Base-by-base conservation (phyloP, 2,888 invertebrate species). In the Glaucopsyche alexis region DNA sequence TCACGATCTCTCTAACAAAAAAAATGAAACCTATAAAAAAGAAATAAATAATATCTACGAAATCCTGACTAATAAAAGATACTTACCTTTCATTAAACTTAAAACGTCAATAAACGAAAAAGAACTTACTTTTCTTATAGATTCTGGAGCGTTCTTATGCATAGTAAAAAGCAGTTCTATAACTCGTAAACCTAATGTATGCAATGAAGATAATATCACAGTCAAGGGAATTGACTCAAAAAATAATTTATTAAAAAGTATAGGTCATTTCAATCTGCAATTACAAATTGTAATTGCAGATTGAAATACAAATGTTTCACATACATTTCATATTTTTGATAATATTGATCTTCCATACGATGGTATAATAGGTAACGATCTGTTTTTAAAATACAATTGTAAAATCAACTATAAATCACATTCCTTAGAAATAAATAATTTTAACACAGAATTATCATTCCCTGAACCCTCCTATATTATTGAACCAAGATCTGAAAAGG, bases 381-480 rank as follows among this genome's bases (percentile, higher is more conserved):
- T 69, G 14, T 49, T 69, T 14, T 11, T 19, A 16, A 45, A 45
- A 45, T 14, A 19, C 13, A 67, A 67, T 42, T 42, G 67, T 45
- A 40, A 42, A 16, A 69, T 69, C 19, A 49, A 69, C 14, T 69
- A 69, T 69, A 45, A 16, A 11, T 6, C 19, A 16, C n/a, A 69
- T 69, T n/a, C 47, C 1, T 42, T 69, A 19, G 19, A 69, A 69
- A 47, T 69, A 16, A 69, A 19, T 11, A 69, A 69, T 7, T 19
- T 16, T 69, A 69, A 69, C 9, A 29, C 13, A 2, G 11, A 47
- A 16, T 19, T 47, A 47, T 69, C 7, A 8, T 77, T 76, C 19
- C 38, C 13, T 42, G 78, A 80, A 6, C 80, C 80, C 7, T 29
- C 47, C 1, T 80, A 77, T 70, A 16, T 65, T n/a, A n/a, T n/a